Evolutionary conservation across 2,888 invertebrate genomes (phyloP), one percentile per base, ranked within the genome.

Genomic region (Pantelozetes paolii): DNA sequence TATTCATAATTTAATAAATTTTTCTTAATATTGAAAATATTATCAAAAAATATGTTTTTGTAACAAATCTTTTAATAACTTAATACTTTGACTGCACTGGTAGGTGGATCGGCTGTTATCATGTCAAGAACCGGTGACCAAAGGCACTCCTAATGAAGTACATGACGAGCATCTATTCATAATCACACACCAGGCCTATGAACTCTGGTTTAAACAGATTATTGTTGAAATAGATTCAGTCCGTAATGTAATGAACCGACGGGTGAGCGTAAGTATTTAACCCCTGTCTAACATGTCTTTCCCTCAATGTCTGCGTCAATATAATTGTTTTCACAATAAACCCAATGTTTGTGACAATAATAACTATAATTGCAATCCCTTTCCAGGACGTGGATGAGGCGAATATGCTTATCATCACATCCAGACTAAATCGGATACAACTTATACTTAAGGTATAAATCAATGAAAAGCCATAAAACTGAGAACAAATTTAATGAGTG

Each of bases 131-230:
- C 75, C 77, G 3, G 72, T 77, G 0, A 75, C 77, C 13, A 26
- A 64, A 2, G n/a, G 20, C 18, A 26, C 30, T 0, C 74, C 62
- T 30, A 72, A 87, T 74, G 87, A 88, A 0, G 94, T 96, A 0
- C 96, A 96, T 79, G 98, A 98, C 82, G 98, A 98, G 81, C 97
- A 98, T 84, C 86, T 98, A 9, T 99, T 99, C 82, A 97, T 98
- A 76, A 86, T 98, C 72, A 97, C 94, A 15, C 98, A 98, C 85
- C 98, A 98, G 89, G 94, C 96, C 0, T 98, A 98, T 84, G 99
- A 99, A 83, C 85, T 99, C 5, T 99, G 98, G 99, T 99, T 99
- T 85, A 99, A 99, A 83, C 98, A 99, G 85, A 95, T 99, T 71
- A 90, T 99, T 77, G 96, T 89, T 83, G 99, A 99, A 81, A 85